These are phyloP conservation scores for Dipodomys ordii DNA, from an alignment of 2,113 vertebrate genomes.

Conservation along the genomic window DNA sequence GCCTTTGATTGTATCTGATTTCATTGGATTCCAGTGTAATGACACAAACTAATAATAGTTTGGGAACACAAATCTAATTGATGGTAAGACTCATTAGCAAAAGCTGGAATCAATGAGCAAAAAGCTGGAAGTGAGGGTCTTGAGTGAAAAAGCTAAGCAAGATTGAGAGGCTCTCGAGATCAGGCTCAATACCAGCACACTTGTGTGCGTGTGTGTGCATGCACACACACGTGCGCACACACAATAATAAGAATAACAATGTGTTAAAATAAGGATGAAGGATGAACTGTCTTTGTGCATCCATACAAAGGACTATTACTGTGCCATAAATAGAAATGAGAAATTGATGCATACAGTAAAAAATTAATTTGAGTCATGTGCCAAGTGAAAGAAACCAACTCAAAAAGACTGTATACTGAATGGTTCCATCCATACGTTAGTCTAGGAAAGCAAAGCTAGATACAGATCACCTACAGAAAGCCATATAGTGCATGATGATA, in stretches of 20 bases:
- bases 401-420: neutral
- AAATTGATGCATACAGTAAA: fast-evolving
- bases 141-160: no score
- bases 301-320: neutral
- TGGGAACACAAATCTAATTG: no score
- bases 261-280: neutral
- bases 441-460: neutral
- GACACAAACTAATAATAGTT: neutral
- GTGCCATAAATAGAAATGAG: neutral
- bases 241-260: no score
- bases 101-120: no score
- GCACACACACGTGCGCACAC: no score
- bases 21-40: neutral
- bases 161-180: no score
- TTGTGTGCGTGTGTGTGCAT: no score
- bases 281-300: neutral
- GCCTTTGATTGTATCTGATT: neutral
- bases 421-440: neutral
- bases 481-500: fast-evolving
- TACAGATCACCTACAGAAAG: neutral
- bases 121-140: no score
- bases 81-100: no score
- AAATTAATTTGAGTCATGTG: no score
- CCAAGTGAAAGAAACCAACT: neutral
- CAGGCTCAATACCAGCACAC: no score